Base-by-base conservation (phyloP, 37 sponge, comb jelly and placozoan species). In the Chondrosia reniformis region DNA sequence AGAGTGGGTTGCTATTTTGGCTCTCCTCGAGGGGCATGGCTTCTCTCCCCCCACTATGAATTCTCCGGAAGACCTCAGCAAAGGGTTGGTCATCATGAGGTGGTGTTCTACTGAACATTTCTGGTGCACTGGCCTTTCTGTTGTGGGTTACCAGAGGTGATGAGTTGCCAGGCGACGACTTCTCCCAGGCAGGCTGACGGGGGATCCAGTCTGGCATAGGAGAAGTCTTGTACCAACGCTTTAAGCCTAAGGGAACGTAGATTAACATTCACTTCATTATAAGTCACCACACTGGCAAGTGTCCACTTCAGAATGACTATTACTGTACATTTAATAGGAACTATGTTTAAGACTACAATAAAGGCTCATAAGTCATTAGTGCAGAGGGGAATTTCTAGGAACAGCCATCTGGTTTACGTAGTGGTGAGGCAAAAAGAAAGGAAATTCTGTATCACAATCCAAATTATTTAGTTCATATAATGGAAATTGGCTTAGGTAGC, bases 161-260 rank as follows among this genome's bases (percentile, higher is more conserved):
- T 41, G 72, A 69, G 72, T 13, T 39, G 1, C 72, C 72, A 69
- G 72, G 72, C n/a, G 43, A 7, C 6, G 61, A 59, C 44, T 40
- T 69, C 25, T 69, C 72, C 72, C 72, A 69, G 72, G 72, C 25
- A 34, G 72, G 72, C 22, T 40, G 72, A 10, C 72, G 72, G 4
- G 72, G 72, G n/a, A 69, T 69, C 72, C 72, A 69, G 43, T 69
- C 72, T 3, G 72, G 72, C 72, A 69, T 69, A 25, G 72, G 72
- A 69, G 72, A 69, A 1, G 43, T 69, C 41, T 69, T 36, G 72
- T 21, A 69, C 72, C 72, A 69, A 8, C 72, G 32, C 41, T 69
- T 69, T 21, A 69, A 44, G n/a, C 72, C 72, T 69, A 21, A 49
- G 52, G 52, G 10, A 19, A 19, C 15, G 52, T 10, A 49, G 52